Conservation (phyloP, 1,140 invertebrate genomes). For the Euschistus heros region DNA sequence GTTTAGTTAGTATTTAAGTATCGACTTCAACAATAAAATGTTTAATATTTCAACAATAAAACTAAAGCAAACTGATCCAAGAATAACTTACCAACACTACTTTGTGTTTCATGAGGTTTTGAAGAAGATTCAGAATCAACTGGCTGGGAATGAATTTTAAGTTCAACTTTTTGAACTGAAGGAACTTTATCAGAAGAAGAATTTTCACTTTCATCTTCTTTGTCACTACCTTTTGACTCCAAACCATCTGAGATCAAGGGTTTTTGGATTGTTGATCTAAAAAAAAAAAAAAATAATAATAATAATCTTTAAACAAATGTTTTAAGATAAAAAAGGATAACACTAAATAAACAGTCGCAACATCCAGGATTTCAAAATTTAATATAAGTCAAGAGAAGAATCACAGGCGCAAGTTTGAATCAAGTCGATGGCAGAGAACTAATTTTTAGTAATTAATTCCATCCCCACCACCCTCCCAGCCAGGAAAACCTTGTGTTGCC, state of each 20-base stretch:
- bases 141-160: conserved; percentile 23
- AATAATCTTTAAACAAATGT: neutral
- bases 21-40: too few relatives aligned
- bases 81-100: conserved; percentile 16
- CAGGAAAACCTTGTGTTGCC: too few relatives aligned
- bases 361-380: too few relatives aligned
- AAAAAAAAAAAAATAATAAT: neutral
- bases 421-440: too few relatives aligned
- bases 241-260: conserved; percentile 11
- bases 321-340: neutral
- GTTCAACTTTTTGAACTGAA: conserved; percentile 25
- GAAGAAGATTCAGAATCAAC: neutral
- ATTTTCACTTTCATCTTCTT: conserved; percentile 16
- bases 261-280: conserved; percentile 11
- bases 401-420: too few relatives aligned
- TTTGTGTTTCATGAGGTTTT: conserved; percentile 22
- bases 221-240: conserved; percentile 8
- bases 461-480: too few relatives aligned
- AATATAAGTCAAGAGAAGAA: too few relatives aligned
- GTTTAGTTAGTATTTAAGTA: too few relatives aligned
- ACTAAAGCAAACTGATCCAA: too few relatives aligned
- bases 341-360: too few relatives aligned
- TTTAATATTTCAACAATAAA: too few relatives aligned
- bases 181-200: conserved; percentile 21
- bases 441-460: too few relatives aligned